Conservation (phyloP, 2,113 vertebrate species). For the Ploceus nigricollis region DNA sequence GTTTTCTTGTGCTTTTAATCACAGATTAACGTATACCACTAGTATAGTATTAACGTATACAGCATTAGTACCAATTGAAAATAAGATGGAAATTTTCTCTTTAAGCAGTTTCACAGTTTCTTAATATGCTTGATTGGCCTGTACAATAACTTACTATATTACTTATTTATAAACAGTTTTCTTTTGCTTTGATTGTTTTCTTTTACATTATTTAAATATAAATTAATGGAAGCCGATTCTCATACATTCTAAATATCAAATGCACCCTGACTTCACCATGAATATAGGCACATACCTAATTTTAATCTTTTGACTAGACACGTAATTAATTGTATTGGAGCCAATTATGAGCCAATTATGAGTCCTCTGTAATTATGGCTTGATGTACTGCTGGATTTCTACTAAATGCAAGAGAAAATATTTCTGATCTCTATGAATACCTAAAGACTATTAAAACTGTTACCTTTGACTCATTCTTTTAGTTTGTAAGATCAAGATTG, state of each 20-base stretch:
- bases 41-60: too few species aligned
- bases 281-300: not conserved
- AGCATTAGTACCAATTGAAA: not conserved
- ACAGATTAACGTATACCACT: not conserved
- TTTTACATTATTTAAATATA: constrained; percentile 1
- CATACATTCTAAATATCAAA: not conserved
- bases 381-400: not conserved
- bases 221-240: not conserved
- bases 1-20: not conserved
- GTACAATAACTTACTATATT: not conserved
- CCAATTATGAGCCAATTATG: not conserved
- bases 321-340: not conserved
- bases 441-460: not conserved
- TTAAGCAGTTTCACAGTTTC: not conserved
- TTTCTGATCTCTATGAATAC: not conserved
- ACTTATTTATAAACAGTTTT: not conserved
- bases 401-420: not conserved
- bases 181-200: not conserved
- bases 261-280: not conserved
- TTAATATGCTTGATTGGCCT: not conserved
- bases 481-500: not conserved
- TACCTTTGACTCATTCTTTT: not conserved
- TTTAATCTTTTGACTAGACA: not conserved
- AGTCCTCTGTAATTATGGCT: not conserved
- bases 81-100: not conserved